Base-by-base conservation (phyloP, 2,113 vertebrate species). In the Phocoena sinus region DNA sequence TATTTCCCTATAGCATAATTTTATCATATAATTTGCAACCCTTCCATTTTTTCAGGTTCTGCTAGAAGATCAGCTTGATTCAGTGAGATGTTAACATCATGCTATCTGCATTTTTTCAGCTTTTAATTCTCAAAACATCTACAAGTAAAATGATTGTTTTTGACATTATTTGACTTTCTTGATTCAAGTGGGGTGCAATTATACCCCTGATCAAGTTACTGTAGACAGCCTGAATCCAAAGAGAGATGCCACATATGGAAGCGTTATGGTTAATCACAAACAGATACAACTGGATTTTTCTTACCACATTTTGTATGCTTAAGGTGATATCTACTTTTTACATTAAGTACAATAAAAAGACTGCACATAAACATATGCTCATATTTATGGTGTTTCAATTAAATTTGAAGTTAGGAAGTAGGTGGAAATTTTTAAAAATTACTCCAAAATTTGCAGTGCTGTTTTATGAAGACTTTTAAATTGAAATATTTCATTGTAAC, bases 111-210 rank as follows among this genome's bases (percentile, higher is more conserved):
- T 98, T 98, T 98, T 99, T 98, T 98, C 98, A 98, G 94, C 93
- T 98, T 98, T 97, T 98, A 98, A 97, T 98, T 98, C 80, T 95
- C 93, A 98, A 98, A 98, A 96, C 97, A 96, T 98, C 97, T 94
- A 97, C 96, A 98, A 98, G 98, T 98, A 99, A 99, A 98, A 98
- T 98, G 98, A 99, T 99, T 99, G 98, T 95, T 99, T 99, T 98
- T 99, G 99, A 99, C 99, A 98, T 98, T 99, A 99, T 99, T 99
- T 99, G 98, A 98, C 99, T 98, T 98, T 98, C 97, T 99, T 98
- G 98, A 99, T 98, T 99, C 98, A 97, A 98, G 98, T 68, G 98
- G 96, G 91, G 97, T 98, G 50, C 99, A 99, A 99, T 99, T 99
- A 98, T 98, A 98, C 96, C 95, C 97, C 98, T 98, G 98, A 98